Percentiles rank a stretch among this genome's conserved stretches.
These are phyloP conservation scores for Pterostichus niger DNA, from an alignment of 2,888 invertebrate species.

Conservation along the genomic window DNA sequence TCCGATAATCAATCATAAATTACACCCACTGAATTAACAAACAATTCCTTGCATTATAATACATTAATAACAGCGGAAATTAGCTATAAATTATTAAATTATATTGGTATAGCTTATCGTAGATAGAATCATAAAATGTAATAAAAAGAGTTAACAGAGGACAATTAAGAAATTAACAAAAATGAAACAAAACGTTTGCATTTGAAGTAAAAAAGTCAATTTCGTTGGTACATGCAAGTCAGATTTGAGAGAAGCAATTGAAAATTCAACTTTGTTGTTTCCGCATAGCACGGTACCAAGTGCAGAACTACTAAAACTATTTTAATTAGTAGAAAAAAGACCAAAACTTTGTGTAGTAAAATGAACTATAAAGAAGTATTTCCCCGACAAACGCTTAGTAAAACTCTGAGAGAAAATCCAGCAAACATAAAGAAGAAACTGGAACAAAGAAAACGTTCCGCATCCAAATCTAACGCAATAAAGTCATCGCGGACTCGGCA, in stretches of 20 bases:
- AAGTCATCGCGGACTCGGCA: constrained; percentile 37
- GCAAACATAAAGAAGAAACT: constrained; percentile 20
- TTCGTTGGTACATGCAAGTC: constrained; percentile 50
- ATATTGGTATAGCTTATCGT: neutral
- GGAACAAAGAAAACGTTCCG: constrained; percentile 57
- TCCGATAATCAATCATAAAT: constrained; percentile 38
- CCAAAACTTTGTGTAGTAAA: constrained; percentile 60
- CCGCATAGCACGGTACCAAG: constrained; percentile 54
- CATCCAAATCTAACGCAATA: constrained; percentile 59
- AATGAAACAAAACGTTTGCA: constrained; percentile 1
- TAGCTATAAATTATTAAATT: constrained; percentile 5
- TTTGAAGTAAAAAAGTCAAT: constrained; percentile 37
- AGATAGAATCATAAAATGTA: neutral
- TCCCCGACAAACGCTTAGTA: constrained; percentile 35
- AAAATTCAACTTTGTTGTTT: constrained; percentile 59
- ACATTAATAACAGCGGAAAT: constrained; percentile 8
- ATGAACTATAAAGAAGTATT: constrained; percentile 66
- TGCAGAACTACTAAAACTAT: constrained; percentile 65
- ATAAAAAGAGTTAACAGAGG: neutral
- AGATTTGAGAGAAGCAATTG: constrained; percentile 60
- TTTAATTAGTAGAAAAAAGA: constrained; percentile 65
- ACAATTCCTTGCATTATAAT: constrained; percentile 39
- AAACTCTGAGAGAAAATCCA: constrained; percentile 40
- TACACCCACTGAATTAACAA: neutral
- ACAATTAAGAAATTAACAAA: constrained; percentile 53